Conservation (phyloP, 2,888 invertebrate species). For the Drosophila rellima region DNA sequence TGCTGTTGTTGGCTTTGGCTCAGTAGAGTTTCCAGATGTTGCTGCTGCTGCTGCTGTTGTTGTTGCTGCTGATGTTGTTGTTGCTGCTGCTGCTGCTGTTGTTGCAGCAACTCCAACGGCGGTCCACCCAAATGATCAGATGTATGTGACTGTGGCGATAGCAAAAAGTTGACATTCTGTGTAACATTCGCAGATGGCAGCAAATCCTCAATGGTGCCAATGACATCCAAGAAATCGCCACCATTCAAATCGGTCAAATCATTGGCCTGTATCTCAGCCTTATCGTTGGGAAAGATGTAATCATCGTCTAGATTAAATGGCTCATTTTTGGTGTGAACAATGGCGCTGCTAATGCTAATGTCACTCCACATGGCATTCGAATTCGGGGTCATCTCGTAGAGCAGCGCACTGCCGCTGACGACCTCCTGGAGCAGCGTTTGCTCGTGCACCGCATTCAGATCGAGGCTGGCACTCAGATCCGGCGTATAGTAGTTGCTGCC, state of each 20-base stretch:
- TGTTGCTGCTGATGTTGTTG: constrained; percentile 59
- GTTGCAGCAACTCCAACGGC: constrained; percentile 83
- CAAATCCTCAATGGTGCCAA: constrained; percentile 93
- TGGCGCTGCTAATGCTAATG: constrained; percentile 81
- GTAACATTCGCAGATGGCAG: constrained; percentile 67
- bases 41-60: constrained; percentile 59
- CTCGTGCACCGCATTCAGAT: constrained; percentile 55
- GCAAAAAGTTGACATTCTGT: constrained; percentile 75
- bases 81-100: constrained; percentile 74
- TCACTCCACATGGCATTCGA: constrained; percentile 86
- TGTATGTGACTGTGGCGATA: constrained; percentile 78
- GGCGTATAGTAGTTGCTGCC: constrained; percentile 65
- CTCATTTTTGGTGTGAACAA: constrained; percentile 86
- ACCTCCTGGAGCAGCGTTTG: constrained; percentile 60
- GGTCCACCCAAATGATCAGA: constrained; percentile 78
- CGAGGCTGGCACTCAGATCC: constrained; percentile 68
- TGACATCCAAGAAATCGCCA: constrained; percentile 91
- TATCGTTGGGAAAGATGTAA: constrained; percentile 95
- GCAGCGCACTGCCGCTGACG: constrained; percentile 60
- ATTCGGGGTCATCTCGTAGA: constrained; percentile 81
- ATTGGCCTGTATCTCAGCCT: constrained; percentile 93
- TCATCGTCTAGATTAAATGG: constrained; percentile 94
- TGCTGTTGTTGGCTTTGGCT: constrained; percentile 65
- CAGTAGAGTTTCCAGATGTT: constrained; percentile 64
- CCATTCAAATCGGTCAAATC: constrained; percentile 94